Evolutionary conservation across 2,888 invertebrate genomes (phyloP).

Genomic region (Monopis laevigella): DNA sequence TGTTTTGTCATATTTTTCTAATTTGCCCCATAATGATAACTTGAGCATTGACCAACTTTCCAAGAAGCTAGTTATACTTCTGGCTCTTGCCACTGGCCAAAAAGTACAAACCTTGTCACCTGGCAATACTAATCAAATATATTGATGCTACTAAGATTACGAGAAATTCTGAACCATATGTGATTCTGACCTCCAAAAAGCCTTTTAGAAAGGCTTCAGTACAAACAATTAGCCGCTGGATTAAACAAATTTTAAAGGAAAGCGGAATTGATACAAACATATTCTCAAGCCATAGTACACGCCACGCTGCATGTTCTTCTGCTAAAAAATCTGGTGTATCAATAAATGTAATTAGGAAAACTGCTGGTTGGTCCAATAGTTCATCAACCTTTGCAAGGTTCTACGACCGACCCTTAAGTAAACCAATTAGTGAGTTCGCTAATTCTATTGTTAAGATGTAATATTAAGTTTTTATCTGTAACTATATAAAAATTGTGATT

Average conservation of each 20-base stretch:
- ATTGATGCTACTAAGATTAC: background rate
- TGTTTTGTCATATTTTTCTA: slow-evolving; percentile 1
- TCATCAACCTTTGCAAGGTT: background rate
- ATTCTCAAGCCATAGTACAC: slow-evolving; percentile 4
- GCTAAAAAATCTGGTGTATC: slow-evolving; percentile 1
- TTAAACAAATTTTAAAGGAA: background rate
- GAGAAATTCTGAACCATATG: background rate
- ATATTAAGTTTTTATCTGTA: no score
- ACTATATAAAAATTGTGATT: no score
- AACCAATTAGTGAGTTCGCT: no score
- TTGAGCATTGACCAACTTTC: background rate
- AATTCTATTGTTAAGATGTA: no score
- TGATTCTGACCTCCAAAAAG: slow-evolving; percentile 4
- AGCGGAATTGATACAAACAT: slow-evolving; percentile 4
- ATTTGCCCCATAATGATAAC: background rate
- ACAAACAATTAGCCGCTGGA: slow-evolving; percentile 5
- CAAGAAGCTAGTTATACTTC: slow-evolving; percentile 6
- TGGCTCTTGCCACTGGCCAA: slow-evolving; percentile 8
- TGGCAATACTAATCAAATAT: background rate
- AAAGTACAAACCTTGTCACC: slow-evolving; percentile 10
- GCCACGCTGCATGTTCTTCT: slow-evolving; percentile 3
- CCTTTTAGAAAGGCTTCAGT: background rate
- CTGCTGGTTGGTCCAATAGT: slow-evolving; percentile 5
- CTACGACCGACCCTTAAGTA: background rate
- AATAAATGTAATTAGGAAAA: slow-evolving; percentile 3